Evolutionary conservation across 2,113 vertebrate species (phyloP).

Genomic region (Callocephalon fimbriatum): DNA sequence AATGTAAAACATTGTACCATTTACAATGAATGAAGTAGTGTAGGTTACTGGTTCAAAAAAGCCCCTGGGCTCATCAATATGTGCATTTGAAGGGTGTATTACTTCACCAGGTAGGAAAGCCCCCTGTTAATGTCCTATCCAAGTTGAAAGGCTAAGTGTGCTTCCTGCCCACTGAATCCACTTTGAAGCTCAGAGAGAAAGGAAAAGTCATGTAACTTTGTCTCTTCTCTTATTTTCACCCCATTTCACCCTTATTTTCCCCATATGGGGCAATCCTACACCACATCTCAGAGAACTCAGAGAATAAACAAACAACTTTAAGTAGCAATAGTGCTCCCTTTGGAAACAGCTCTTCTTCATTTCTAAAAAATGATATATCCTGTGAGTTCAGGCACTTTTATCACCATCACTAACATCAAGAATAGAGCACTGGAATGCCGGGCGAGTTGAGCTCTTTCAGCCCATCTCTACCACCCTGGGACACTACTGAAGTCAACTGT

Average conservation of each 20-base stretch:
- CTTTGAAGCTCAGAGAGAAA: background rate
- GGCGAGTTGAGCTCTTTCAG: background rate
- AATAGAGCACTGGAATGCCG: background rate
- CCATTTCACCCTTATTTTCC: background rate
- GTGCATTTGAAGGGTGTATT: conserved; percentile 14
- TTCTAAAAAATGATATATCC: background rate
- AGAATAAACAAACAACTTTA: background rate
- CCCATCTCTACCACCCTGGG: background rate
- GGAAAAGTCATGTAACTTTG: background rate
- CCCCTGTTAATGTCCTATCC: background rate
- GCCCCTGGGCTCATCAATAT: conserved; percentile 45
- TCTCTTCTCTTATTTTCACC: background rate
- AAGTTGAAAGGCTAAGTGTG: background rate
- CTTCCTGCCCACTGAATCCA: conserved; percentile 8
- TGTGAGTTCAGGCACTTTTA: background rate
- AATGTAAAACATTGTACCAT: conserved; percentile 44
- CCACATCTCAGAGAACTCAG: background rate
- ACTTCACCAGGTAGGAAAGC: background rate
- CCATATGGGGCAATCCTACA: background rate
- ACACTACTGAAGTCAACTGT: background rate
- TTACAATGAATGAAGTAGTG: conserved; percentile 42
- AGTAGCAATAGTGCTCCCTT: background rate
- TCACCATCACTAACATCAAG: background rate
- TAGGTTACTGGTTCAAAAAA: conserved; percentile 39
- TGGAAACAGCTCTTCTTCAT: background rate